Conservation (phyloP, 2,797 vertebrate genomes). For the Echiichthys vipera region DNA sequence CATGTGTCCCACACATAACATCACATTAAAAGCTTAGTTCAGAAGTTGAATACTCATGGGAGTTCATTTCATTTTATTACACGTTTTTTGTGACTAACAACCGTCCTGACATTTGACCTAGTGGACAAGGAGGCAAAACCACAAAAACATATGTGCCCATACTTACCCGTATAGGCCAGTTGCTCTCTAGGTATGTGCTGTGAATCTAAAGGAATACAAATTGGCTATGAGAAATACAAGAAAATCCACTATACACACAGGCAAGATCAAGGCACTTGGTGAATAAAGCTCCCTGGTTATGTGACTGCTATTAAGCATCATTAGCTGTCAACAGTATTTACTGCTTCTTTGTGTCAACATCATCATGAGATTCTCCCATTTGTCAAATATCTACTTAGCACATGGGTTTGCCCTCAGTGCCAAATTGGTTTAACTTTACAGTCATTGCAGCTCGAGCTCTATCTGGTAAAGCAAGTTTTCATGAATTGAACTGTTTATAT, state of each 20-base stretch:
- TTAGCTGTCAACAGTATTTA: background rate
- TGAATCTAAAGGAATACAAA: slow-evolving; percentile 87
- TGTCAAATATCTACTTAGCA: background rate
- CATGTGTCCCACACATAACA: background rate
- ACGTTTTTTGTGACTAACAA: background rate
- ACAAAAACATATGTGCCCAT: slow-evolving; percentile 1
- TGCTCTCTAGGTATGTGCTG: slow-evolving; percentile 97
- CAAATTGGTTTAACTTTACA: background rate
- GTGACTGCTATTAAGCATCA: background rate
- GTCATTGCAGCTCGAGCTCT: background rate
- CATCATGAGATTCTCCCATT: background rate
- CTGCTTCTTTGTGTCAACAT: background rate
- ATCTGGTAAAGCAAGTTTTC: background rate
- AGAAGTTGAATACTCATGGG: background rate
- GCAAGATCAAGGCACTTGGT: background rate
- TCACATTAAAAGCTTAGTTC: background rate
- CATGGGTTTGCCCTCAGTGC: background rate
- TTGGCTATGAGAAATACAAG: background rate
- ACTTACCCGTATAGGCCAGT: slow-evolving; percentile 98
- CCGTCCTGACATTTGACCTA: background rate
- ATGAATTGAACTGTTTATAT: background rate
- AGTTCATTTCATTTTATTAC: background rate
- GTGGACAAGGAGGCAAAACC: no score
- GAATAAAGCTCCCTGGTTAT: background rate
- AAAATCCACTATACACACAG: background rate